Conservation (phyloP, 2,797 vertebrate species). For the Anolis apletophallus region DNA sequence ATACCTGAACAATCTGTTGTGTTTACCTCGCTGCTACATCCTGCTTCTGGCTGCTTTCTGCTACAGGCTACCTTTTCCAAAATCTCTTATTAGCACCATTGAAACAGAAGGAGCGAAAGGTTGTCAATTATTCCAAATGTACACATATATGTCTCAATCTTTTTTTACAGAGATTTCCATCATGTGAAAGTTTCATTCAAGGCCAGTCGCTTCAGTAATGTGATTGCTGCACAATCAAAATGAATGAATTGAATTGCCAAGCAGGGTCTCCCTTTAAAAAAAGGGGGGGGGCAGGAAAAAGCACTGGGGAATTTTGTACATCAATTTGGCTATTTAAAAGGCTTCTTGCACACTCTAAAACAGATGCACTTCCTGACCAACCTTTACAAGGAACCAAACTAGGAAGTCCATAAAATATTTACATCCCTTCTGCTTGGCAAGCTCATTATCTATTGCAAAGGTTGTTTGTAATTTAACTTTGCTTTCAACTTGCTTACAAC, state of each 20-base stretch:
- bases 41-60: background rate
- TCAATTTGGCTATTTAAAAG: slow-evolving; percentile 29
- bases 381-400: slow-evolving; percentile 36
- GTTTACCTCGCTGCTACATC: background rate
- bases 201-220: background rate
- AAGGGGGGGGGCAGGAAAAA: no score
- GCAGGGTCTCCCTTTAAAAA: background rate
- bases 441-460: slow-evolving; percentile 33
- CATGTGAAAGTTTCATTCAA: background rate
- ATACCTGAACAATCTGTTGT: background rate
- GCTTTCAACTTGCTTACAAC: background rate
- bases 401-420: slow-evolving; percentile 43
- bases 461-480: slow-evolving; percentile 18
- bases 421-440: slow-evolving; percentile 27
- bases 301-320: slow-evolving; percentile 9
- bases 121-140: background rate
- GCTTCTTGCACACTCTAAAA: slow-evolving; percentile 36
- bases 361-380: slow-evolving; percentile 30
- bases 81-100: background rate
- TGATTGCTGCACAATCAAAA: background rate
- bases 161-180: background rate
- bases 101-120: background rate
- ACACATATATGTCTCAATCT: background rate
- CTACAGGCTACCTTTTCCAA: background rate
- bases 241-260: background rate